A percentile compares a stretch with the other conserved stretches of the same genome.
Conservation (phyloP, 1,140 invertebrate genomes). For the Lethrus apterus region DNA sequence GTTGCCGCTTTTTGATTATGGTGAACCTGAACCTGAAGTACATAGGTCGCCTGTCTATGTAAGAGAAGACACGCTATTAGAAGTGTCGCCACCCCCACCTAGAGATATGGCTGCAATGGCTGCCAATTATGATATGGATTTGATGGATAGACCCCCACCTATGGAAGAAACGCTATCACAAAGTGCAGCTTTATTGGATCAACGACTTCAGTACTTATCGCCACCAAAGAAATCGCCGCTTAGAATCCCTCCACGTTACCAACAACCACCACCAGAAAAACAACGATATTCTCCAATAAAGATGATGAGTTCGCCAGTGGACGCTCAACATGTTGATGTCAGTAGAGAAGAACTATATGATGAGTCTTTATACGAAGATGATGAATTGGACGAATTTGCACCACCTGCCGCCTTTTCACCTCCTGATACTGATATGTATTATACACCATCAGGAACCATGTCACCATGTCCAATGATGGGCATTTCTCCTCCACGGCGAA, state of each 20-base stretch:
- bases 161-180: not conserved
- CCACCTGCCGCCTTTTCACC: no score
- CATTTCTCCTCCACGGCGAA: no score
- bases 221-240: not conserved
- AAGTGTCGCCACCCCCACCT: not conserved
- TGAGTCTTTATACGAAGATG: no score
- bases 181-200: not conserved
- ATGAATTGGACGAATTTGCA: no score
- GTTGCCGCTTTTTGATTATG: no score
- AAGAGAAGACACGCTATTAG: not conserved
- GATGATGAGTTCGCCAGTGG: no score
- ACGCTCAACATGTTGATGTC: no score
- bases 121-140: not conserved
- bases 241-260: not conserved
- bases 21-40: not conserved
- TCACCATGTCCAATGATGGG: no score
- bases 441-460: no score
- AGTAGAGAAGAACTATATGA: no score
- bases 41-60: not conserved
- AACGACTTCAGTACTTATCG: not conserved
- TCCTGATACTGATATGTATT: no score
- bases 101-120: not conserved
- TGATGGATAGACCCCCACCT: slow-evolving; percentile 4
- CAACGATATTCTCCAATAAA: no score
- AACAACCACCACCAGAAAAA: slow-evolving; percentile 1